phyloP scores from a whole-genome alignment of 2,797 vertebrate species.

The Coregonus sp. region DNA sequence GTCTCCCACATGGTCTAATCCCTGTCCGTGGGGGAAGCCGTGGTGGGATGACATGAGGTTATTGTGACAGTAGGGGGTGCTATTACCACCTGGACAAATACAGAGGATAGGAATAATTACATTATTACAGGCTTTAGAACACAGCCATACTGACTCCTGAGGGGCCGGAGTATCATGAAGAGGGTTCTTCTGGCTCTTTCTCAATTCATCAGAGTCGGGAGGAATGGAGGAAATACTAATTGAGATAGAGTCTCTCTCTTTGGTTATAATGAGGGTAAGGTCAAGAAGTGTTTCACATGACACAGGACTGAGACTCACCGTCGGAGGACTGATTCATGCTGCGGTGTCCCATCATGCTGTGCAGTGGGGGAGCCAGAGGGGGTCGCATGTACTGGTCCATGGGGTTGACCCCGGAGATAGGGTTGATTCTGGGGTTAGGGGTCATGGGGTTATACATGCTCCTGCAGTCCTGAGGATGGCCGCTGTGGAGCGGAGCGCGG shows the following conservation, averaged over 20 bases:
- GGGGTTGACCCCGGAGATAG: conserved; percentile 69
- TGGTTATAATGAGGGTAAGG: neutral
- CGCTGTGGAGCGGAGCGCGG: conserved; percentile 62
- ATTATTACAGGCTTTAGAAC: neutral
- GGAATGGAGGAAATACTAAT: neutral
- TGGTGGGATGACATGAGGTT: conserved; percentile 82
- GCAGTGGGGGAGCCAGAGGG: conserved; percentile 74
- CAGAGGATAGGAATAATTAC: neutral
- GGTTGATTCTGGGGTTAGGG: conserved; percentile 71
- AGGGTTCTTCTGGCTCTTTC: too few relatives aligned
- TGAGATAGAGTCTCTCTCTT: neutral
- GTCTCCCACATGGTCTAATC: conserved; percentile 77
- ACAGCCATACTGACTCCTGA: too few relatives aligned
- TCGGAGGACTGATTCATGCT: conserved; percentile 70
- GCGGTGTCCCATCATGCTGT: conserved; percentile 78
- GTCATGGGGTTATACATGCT: conserved; percentile 87
- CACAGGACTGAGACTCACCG: conserved; percentile 67
- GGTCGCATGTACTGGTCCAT: conserved; percentile 89
- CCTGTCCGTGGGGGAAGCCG: conserved; percentile 76
- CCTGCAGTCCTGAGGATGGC: conserved; percentile 67
- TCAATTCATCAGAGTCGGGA: too few relatives aligned
- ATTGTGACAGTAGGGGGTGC: conserved; percentile 84
- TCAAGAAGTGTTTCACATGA: neutral
- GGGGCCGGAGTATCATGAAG: neutral
- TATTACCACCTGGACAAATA: conserved; percentile 75